phyloP scores from a whole-genome alignment of 2,113 vertebrate species.

The Oceanodroma tethys region DNA sequence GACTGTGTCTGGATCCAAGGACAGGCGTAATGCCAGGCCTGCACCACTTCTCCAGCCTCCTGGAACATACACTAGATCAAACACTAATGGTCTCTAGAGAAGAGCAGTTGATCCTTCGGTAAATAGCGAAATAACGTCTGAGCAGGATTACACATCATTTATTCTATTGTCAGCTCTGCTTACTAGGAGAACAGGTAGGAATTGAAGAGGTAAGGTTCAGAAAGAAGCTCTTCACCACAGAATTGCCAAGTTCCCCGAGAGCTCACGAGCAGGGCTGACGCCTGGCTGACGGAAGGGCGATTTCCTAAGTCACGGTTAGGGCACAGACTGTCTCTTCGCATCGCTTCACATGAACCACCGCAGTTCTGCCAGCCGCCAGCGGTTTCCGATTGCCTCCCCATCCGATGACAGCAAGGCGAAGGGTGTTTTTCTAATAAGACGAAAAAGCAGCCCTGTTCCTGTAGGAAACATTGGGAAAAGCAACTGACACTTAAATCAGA shows the following conservation, averaged over 20 bases:
- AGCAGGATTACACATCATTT: neutral
- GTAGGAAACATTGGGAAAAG: neutral
- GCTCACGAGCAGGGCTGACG: accelerated
- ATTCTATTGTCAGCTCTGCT: neutral
- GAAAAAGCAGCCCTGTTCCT: neutral
- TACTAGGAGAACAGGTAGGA: neutral
- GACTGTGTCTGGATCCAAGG: neutral
- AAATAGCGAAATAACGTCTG: neutral
- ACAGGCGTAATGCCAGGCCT: accelerated
- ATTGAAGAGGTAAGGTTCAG: neutral
- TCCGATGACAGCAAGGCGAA: neutral
- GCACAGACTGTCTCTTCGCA: accelerated
- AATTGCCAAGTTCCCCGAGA: neutral
- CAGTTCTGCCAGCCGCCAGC: too few species aligned
- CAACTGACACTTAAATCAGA: neutral
- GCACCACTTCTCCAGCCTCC: neutral
- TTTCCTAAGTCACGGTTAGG: neutral
- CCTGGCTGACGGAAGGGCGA: neutral
- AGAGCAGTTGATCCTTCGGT: neutral
- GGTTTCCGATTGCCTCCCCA: neutral
- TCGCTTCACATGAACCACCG: neutral
- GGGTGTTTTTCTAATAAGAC: neutral
- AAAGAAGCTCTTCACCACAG: neutral
- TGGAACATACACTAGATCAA: too few species aligned
- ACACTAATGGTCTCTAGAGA: neutral